Percentiles rank a stretch among this genome's conserved stretches.
These are phyloP conservation scores for Planococcus citri DNA, from an alignment of 1,140 invertebrate genomes.

Conservation along the genomic window DNA sequence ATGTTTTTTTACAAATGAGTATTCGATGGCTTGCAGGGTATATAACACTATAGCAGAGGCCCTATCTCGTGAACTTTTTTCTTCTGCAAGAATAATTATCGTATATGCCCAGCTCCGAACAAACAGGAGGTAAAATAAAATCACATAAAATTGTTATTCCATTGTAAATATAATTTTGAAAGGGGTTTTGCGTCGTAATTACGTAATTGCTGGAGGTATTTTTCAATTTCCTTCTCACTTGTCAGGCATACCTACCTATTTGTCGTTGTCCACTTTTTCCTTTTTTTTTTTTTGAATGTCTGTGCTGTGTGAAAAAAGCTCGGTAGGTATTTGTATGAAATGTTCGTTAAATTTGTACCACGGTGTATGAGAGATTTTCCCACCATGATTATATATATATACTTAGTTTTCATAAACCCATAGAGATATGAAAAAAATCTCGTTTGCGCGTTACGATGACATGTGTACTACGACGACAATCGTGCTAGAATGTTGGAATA, in stretches of 20 bases:
- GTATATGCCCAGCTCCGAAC: too few relatives aligned
- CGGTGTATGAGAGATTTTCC: not conserved
- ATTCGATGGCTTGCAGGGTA: too few relatives aligned
- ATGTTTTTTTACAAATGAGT: too few relatives aligned
- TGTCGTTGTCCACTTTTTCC: not conserved
- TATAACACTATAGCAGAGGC: too few relatives aligned
- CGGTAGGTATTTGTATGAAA: not conserved
- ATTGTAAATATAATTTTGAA: too few relatives aligned
- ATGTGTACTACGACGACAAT: not conserved
- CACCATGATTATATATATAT: not conserved
- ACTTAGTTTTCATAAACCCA: not conserved
- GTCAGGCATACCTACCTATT: not conserved
- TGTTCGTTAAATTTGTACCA: too few relatives aligned
- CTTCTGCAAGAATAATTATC: too few relatives aligned
- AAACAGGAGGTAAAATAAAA: not conserved
- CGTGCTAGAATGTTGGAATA: not conserved
- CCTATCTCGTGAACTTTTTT: too few relatives aligned
- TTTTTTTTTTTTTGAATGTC: not conserved
- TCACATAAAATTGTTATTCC: too few relatives aligned
- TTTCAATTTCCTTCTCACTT: conserved; percentile 2
- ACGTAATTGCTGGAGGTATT: not conserved
- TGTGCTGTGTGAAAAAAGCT: too few relatives aligned
- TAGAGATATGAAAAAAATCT: conserved; percentile 1
- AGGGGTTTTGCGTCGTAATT: not conserved
- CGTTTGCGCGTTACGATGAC: not conserved